Percentiles rank a stretch among this genome's conserved stretches.
These are phyloP conservation scores for Chaetodon trifascialis DNA, from an alignment of 2,113 vertebrate species.

Conservation along the genomic window DNA sequence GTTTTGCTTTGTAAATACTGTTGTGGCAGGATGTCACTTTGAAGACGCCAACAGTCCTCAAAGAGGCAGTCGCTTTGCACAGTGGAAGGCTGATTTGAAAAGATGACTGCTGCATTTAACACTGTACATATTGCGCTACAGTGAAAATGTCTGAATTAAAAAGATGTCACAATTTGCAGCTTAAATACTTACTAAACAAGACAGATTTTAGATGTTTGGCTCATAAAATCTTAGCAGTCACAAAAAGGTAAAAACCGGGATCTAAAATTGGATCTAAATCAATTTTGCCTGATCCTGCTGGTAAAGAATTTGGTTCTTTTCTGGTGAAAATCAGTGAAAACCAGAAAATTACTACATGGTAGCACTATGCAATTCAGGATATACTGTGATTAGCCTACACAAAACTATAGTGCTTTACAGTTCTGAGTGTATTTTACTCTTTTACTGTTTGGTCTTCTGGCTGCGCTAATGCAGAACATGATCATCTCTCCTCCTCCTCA, in stretches of 20 bases:
- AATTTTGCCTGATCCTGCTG: too few species aligned
- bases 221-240: too few species aligned
- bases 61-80: constrained; percentile 19
- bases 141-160: too few species aligned
- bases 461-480: background rate
- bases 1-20: constrained; percentile 56
- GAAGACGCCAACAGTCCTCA: constrained; percentile 37
- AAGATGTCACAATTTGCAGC: too few species aligned
- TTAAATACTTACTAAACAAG: too few species aligned
- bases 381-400: background rate
- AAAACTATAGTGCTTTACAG: background rate
- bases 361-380: background rate
- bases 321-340: too few species aligned
- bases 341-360: too few species aligned
- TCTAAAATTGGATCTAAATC: too few species aligned
- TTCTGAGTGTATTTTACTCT: background rate
- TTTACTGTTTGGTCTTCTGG: too few species aligned
- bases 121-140: background rate
- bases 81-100: background rate
- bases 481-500: background rate
- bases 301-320: too few species aligned
- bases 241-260: too few species aligned
- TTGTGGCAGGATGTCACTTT: constrained; percentile 57
- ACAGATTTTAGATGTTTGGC: too few species aligned
- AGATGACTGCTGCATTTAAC: background rate